Evolutionary conservation across 1,140 invertebrate species (phyloP).

Genomic region (Neodiprion lecontei): DNA sequence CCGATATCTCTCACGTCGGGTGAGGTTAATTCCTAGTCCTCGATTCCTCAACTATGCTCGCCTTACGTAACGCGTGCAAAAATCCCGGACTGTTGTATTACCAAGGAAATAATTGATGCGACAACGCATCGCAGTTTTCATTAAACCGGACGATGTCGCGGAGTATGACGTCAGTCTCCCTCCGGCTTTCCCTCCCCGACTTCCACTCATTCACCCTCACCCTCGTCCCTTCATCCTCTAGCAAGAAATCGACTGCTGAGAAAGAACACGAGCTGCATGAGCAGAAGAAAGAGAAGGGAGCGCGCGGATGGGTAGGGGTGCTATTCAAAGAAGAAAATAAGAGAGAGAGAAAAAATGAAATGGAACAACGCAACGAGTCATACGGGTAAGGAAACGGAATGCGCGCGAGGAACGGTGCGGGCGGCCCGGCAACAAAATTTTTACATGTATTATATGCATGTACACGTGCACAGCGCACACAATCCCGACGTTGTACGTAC

Average conservation of each 20-base stretch:
- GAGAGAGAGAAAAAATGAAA: not conserved
- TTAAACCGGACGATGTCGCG: not conserved
- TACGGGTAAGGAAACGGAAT: not conserved
- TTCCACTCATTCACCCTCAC: not conserved
- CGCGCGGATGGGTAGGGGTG: conserved; percentile 17
- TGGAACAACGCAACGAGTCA: not conserved
- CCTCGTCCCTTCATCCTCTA: not conserved
- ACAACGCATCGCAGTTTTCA: not conserved
- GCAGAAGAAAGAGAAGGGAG: not conserved
- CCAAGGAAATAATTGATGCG: no score
- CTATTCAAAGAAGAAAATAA: not conserved
- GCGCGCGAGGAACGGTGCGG: not conserved
- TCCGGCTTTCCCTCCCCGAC: not conserved
- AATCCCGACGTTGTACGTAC: no score
- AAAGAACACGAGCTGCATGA: conserved; percentile 14
- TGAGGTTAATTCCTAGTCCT: no score
- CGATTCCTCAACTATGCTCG: no score
- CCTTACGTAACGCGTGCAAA: no score
- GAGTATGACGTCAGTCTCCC: conserved; percentile 1
- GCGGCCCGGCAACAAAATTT: not conserved
- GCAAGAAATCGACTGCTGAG: conserved; percentile 25
- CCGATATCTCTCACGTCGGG: no score
- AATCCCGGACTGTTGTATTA: no score
- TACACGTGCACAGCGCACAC: no score
- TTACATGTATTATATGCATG: not conserved